Evolutionary conservation across 2,888 invertebrate species (phyloP).

Genomic region (Pheosia gnoma): DNA sequence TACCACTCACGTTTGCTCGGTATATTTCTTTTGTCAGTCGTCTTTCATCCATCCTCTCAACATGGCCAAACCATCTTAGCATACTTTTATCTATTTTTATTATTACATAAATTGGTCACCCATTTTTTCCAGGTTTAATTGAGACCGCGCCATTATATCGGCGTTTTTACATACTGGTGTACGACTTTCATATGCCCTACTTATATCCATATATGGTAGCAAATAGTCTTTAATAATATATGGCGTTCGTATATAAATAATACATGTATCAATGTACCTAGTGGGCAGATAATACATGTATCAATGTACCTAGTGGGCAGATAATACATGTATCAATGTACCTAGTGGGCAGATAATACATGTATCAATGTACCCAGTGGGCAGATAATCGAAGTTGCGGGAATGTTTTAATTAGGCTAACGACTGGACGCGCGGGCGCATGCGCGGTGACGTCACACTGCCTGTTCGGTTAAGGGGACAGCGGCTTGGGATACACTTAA

Average conservation of each 20-base stretch:
- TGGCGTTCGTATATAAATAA: background rate
- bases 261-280: conserved; percentile 10
- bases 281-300: conserved; percentile 27
- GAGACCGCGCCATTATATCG: too few species aligned
- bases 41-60: too few species aligned
- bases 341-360: too few species aligned
- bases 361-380: conserved; percentile 41
- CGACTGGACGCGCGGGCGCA: conserved; percentile 38
- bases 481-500: background rate
- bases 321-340: conserved; percentile 31
- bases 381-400: conserved; percentile 41
- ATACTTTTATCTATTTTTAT: too few species aligned
- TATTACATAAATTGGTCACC: too few species aligned
- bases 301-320: conserved; percentile 15
- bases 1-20: too few species aligned
- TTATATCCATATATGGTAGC: too few species aligned
- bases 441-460: conserved; percentile 33
- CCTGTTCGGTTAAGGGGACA: conserved; percentile 10
- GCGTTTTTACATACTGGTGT: too few species aligned
- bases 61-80: too few species aligned
- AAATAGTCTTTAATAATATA: background rate
- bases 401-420: conserved; percentile 76
- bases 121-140: too few species aligned
- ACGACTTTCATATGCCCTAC: too few species aligned
- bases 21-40: too few species aligned